Evolutionary conservation across 1,140 invertebrate genomes (phyloP), one percentile per base, ranked within the genome.

Genomic region (Drosophila grimshawi): DNA sequence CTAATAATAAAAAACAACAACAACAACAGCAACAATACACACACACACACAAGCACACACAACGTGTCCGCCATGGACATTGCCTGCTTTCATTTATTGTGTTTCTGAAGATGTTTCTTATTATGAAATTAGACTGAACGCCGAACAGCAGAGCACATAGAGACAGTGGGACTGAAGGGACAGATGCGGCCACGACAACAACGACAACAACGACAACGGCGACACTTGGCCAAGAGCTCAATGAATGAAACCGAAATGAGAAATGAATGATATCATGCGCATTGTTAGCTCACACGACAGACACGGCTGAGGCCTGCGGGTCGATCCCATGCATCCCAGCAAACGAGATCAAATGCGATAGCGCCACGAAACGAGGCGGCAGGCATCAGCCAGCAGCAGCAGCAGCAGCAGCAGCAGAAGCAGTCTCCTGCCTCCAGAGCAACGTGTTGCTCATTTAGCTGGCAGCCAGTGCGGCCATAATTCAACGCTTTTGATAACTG

Each of bases 261-360:
- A 86, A 86, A 86, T 86, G 82, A 86, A 86, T 86, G 82, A 86
- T 86, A 88, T 86, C 82, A 86, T 81, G 78, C 43, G 83, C 82
- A 86, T 86, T 86, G 82, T 86, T 86, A 81, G 79, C 79, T 76
- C 57, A 53, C 46, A 64, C 52, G 39, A n/a, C 60, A 57, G 51
- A 62, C 51, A 37, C 27, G 63, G 39, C 32, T 39, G 33, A 59
- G 62, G 78, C 64, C 82, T 86, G 83, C 83, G 83, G 83, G 83
- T 77, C 81, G 73, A 80, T 67, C 75, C 80, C 70, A 63, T 73
- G 67, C 62, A 19, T 19, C 65, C 66, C 80, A 51, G 85, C 85
- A 91, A 88, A 88, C 81, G 83, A 91, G 89, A 91, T 91, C 89
- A 91, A 91, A 91, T 91, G 81, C 89, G 89, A 91, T 91, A 91